Percentiles rank a stretch among this genome's conserved stretches.
Evolutionary conservation across 2,113 vertebrate genomes (phyloP).

Genomic region (Malurus alboscapulatus): DNA sequence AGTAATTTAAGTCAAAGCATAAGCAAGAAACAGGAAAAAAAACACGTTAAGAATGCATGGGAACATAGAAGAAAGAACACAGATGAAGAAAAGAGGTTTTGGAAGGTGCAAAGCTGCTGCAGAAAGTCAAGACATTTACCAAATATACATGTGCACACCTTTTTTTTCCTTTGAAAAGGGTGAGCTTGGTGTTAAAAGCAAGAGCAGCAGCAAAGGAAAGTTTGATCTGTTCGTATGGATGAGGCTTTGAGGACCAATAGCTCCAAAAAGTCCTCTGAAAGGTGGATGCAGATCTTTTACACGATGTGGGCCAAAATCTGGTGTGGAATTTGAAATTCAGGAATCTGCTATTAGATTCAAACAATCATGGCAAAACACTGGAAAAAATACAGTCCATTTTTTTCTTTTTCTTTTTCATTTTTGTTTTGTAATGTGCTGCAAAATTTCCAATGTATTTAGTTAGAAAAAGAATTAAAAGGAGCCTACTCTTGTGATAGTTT

Average conservation of each 20-base stretch:
- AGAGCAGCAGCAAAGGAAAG: background rate
- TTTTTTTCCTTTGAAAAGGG: background rate
- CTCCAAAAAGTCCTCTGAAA: background rate
- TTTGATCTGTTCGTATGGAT: background rate
- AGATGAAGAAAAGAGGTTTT: background rate
- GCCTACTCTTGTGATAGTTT: background rate
- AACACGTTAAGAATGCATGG: background rate
- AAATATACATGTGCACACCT: background rate
- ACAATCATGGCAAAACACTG: background rate
- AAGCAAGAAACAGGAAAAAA: background rate
- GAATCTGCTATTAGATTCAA: background rate
- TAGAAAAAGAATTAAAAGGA: background rate
- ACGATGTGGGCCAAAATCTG: background rate
- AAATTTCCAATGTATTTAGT: background rate
- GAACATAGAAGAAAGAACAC: background rate
- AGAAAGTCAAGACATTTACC: background rate
- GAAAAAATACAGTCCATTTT: background rate
- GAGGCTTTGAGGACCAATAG: background rate
- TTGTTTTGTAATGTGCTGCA: accelerated
- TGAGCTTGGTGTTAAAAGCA: background rate
- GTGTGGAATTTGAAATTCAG: background rate
- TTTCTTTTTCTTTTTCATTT: background rate
- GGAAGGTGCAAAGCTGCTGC: background rate
- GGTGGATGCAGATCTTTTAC: background rate
- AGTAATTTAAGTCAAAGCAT: background rate